A percentile compares a stretch with the other conserved stretches of the same genome.
Conservation (phyloP, 2,113 vertebrate genomes). For the Felis catus region DNA sequence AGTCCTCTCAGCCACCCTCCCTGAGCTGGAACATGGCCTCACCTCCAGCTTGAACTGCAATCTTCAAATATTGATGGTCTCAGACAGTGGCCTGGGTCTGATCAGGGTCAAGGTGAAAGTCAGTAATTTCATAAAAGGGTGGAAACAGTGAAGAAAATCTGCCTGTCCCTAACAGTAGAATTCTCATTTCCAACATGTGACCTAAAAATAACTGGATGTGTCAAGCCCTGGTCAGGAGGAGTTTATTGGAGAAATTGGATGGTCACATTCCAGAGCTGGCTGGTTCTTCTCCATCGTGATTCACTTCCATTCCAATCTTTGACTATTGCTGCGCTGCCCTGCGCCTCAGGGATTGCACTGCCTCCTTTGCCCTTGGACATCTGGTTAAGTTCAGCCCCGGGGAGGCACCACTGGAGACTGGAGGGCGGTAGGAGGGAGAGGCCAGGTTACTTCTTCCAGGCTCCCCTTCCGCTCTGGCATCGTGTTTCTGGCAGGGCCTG, state of each 20-base stretch:
- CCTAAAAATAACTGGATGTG: neutral
- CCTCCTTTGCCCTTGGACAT: neutral
- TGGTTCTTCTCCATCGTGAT: neutral
- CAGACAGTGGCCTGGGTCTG: neutral
- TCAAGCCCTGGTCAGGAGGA: neutral
- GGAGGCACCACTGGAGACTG: neutral
- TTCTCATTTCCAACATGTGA: neutral
- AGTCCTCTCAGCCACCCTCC: neutral
- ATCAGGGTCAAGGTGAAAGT: neutral
- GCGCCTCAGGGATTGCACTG: neutral
- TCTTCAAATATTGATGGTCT: neutral
- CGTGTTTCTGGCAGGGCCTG: neutral
- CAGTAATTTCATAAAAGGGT: neutral
- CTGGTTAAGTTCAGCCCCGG: neutral
- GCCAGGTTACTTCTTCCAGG: neutral
- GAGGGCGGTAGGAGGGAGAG: neutral
- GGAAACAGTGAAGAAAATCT: neutral
- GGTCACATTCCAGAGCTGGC: neutral
- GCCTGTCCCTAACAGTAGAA: neutral
- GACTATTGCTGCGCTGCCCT: neutral
- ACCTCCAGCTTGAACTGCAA: neutral
- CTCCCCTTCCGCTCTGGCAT: neutral
- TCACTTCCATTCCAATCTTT: neutral
- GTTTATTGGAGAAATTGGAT: neutral
- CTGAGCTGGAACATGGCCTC: neutral